Evolutionary conservation across 1,140 invertebrate genomes (phyloP).

Genomic region (Conopomorpha cramerella): DNA sequence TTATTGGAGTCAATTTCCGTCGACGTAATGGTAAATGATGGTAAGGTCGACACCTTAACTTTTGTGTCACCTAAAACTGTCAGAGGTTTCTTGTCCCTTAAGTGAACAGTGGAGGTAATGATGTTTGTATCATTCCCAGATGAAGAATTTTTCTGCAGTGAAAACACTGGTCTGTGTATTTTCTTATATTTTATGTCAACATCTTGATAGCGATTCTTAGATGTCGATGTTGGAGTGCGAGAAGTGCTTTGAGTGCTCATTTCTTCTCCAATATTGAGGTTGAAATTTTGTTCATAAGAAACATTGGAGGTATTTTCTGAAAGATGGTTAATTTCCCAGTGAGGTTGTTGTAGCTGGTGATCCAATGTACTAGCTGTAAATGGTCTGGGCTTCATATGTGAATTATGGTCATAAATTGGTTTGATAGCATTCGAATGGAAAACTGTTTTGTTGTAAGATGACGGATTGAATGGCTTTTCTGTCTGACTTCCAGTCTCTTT

Average conservation of each 20-base stretch:
- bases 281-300: constrained; percentile 43
- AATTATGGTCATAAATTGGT: constrained; percentile 23
- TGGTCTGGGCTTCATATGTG: constrained; percentile 40
- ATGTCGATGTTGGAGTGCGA: constrained; percentile 8
- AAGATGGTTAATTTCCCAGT: constrained; percentile 53
- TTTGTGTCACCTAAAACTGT: constrained; percentile 26
- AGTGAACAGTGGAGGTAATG: constrained; percentile 49
- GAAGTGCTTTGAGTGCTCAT: constrained; percentile 9
- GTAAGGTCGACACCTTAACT: constrained; percentile 25
- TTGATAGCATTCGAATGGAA: constrained; percentile 37
- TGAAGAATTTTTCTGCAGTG: constrained; percentile 20
- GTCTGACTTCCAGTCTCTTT: constrained; percentile 49
- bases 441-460: constrained; percentile 22
- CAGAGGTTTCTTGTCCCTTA: constrained; percentile 46
- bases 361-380: constrained; percentile 41
- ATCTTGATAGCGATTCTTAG: constrained; percentile 6
- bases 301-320: constrained; percentile 39
- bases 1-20: constrained; percentile 22
- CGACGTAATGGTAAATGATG: constrained; percentile 24
- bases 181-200: constrained; percentile 16
- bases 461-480: constrained; percentile 46
- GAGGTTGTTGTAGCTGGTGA: constrained; percentile 47
- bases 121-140: constrained; percentile 41
- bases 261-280: constrained; percentile 51
- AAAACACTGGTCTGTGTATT: constrained; percentile 19